Conservation (phyloP, 2,797 vertebrate species). For the Sternotherus odoratus region DNA sequence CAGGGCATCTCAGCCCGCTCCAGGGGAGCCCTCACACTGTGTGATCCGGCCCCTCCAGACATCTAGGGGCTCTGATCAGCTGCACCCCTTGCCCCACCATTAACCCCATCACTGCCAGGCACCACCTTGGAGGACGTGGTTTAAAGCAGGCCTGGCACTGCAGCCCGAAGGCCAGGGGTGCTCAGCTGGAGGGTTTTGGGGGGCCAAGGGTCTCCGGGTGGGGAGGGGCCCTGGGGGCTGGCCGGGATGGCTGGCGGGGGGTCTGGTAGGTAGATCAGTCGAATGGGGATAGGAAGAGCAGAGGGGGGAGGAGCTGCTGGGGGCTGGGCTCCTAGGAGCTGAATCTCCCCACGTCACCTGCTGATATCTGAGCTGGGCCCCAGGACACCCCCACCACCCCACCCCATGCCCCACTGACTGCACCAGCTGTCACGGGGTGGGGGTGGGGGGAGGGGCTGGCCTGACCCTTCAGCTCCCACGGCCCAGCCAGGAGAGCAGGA, state of each 20-base stretch:
- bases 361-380: background rate
- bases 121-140: no score
- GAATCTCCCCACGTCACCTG: background rate
- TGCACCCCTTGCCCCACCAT: background rate
- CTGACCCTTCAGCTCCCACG: no score
- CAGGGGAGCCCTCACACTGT: background rate
- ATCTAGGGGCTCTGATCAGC: background rate
- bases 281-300: background rate
- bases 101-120: background rate
- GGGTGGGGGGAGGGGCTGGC: no score
- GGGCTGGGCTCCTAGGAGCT: background rate
- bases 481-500: no score
- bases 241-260: no score
- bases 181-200: no score
- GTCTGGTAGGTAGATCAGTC: background rate
- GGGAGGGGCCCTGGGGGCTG: no score
- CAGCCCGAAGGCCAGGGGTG: background rate
- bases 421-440: background rate
- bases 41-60: background rate
- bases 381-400: background rate
- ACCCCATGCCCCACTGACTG: background rate
- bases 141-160: background rate
- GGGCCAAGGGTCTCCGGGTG: no score
- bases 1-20: background rate
- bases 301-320: background rate